A percentile compares a stretch with the other conserved stretches of the same genome.
phyloP scores from a whole-genome alignment of 2,888 invertebrate genomes.

The Noctua comes region DNA sequence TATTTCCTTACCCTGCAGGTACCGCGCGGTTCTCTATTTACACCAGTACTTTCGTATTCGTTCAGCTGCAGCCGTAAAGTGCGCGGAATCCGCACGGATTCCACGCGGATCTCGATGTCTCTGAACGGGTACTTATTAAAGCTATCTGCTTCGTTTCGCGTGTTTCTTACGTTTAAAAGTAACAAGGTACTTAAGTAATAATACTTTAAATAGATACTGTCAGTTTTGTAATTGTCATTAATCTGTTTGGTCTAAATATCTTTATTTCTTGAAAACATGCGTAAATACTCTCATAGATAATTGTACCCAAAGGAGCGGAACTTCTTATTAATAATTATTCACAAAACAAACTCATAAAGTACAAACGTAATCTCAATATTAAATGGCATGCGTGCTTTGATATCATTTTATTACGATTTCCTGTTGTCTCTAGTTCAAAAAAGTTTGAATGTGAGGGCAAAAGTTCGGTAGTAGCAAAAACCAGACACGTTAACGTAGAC shows the following conservation, averaged over 20 bases:
- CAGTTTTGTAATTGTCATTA: neutral
- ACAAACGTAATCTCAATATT: slow-evolving; percentile 17
- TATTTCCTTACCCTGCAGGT: neutral
- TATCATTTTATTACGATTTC: slow-evolving; percentile 26
- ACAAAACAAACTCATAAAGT: slow-evolving; percentile 1
- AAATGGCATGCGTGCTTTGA: slow-evolving; percentile 22
- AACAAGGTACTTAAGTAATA: neutral
- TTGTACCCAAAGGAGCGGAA: neutral
- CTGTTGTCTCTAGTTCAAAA: slow-evolving; percentile 1
- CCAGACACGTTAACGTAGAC: neutral
- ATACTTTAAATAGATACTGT: neutral
- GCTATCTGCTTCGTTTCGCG: neutral
- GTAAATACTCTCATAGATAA: neutral
- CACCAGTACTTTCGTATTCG: neutral
- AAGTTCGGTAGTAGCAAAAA: slow-evolving; percentile 1
- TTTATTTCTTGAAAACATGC: neutral
- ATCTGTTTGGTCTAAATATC: neutral
- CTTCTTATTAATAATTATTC: neutral
- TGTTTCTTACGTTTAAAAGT: neutral
- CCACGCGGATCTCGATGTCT: neutral
- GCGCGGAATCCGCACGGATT: neutral
- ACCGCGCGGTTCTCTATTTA: neutral
- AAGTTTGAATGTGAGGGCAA: neutral
- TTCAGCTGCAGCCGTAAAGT: neutral
- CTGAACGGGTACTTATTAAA: neutral